phyloP scores from a whole-genome alignment of 2,797 vertebrate genomes.

The Sebastes goodei region DNA sequence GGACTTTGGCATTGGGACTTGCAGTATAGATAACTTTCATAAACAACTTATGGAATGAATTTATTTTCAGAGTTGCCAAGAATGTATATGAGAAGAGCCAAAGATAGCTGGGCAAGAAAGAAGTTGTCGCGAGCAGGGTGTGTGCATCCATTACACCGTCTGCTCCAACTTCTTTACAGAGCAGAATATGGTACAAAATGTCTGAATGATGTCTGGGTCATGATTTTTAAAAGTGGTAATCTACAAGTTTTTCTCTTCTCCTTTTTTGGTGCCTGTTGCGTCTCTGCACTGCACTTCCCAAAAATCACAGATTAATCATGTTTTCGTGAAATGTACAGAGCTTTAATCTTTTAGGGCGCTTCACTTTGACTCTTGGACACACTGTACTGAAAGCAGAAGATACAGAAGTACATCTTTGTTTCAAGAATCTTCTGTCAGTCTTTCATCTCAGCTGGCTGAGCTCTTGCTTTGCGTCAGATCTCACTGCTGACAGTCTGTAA shows the following conservation, averaged over 20 bases:
- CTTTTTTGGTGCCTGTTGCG: background rate
- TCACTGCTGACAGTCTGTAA: conserved; percentile 17
- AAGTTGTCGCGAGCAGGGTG: background rate
- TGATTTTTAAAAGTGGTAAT: background rate
- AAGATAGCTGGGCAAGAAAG: conserved; percentile 2
- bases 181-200: background rate
- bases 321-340: background rate
- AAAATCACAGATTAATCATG: background rate
- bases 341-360: background rate
- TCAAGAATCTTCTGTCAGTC: background rate
- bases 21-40: conserved; percentile 9
- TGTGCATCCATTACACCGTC: background rate
- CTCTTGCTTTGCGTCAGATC: conserved; percentile 21
- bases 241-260: background rate
- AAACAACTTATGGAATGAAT: conserved; percentile 15
- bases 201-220: background rate
- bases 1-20: background rate
- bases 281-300: background rate
- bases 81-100: background rate
- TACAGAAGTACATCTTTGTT: background rate
- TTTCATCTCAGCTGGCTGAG: conserved; percentile 22
- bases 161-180: background rate
- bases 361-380: background rate
- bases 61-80: background rate
- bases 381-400: background rate